Percentiles rank a stretch among this genome's conserved stretches.
Evolutionary conservation across 1,140 invertebrate species (phyloP).

Genomic region (Ips typographus): DNA sequence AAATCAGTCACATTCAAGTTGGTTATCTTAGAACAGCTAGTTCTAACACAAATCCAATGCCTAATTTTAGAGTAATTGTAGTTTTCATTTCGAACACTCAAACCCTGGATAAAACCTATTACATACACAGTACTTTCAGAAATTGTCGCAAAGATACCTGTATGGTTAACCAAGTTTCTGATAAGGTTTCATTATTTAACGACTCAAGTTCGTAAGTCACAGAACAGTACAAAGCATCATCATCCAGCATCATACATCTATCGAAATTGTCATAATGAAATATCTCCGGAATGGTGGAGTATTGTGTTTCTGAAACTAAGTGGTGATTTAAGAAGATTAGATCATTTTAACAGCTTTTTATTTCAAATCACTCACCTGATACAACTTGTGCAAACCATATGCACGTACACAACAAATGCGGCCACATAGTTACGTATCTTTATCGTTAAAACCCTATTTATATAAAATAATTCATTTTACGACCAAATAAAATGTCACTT

Average conservation of each 20-base stretch:
- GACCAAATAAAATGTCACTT: too few species aligned
- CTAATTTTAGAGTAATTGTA: slow-evolving; percentile 35
- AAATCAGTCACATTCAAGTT: slow-evolving; percentile 3
- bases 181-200: slow-evolving; percentile 21
- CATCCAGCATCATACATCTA: slow-evolving; percentile 33
- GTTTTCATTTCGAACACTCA: slow-evolving; percentile 14
- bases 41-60: slow-evolving; percentile 37
- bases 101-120: slow-evolving; percentile 4
- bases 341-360: too few species aligned
- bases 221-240: slow-evolving; percentile 35
- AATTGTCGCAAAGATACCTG: slow-evolving; percentile 25
- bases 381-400: too few species aligned
- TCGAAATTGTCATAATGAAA: slow-evolving; percentile 39
- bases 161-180: slow-evolving; percentile 34
- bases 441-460: too few species aligned
- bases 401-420: too few species aligned
- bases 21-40: slow-evolving; percentile 25
- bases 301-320: slow-evolving; percentile 33
- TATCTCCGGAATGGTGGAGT: slow-evolving; percentile 34
- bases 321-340: too few species aligned
- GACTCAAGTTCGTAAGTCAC: slow-evolving; percentile 28
- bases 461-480: too few species aligned
- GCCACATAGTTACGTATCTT: too few species aligned
- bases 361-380: too few species aligned
- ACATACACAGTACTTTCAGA: background rate